phyloP scores from a whole-genome alignment of 2,113 vertebrate genomes.

The Pseudorectes ferrugineus region DNA sequence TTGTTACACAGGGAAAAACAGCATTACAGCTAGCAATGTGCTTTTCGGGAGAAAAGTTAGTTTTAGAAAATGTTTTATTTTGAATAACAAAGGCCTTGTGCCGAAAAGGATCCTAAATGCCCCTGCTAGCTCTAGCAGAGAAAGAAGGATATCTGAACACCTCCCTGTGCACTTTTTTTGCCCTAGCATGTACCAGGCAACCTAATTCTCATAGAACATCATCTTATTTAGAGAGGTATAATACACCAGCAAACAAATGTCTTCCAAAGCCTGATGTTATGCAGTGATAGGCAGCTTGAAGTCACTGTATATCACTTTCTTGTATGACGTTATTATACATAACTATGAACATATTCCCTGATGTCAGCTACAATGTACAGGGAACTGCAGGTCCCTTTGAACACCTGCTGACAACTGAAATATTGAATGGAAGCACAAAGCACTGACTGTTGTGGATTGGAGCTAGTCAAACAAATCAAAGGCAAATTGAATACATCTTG shows the following conservation, averaged over 20 bases:
- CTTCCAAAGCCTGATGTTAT: not conserved
- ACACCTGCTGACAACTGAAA: not conserved
- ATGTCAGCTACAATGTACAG: not conserved
- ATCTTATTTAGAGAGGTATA: not conserved
- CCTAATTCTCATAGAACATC: not conserved
- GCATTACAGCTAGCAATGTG: not conserved
- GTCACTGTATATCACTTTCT: not conserved
- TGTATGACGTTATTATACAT: not conserved
- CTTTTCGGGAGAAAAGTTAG: not conserved
- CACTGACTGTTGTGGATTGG: not conserved
- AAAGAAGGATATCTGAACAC: not conserved
- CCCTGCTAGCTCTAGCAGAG: not conserved
- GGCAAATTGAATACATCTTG: not conserved
- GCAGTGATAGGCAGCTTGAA: not conserved
- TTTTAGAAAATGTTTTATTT: not conserved
- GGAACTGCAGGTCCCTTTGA: not conserved
- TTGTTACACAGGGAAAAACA: not conserved
- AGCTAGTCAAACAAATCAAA: not conserved
- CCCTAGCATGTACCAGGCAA: not conserved
- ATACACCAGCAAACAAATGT: not conserved
- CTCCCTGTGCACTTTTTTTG: not conserved
- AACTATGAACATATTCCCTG: not conserved
- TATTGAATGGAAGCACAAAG: not conserved
- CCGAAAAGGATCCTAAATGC: not conserved
- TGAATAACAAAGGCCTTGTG: not conserved